phyloP scores from a whole-genome alignment of 2,797 vertebrate genomes.

The Lacerta agilis region DNA sequence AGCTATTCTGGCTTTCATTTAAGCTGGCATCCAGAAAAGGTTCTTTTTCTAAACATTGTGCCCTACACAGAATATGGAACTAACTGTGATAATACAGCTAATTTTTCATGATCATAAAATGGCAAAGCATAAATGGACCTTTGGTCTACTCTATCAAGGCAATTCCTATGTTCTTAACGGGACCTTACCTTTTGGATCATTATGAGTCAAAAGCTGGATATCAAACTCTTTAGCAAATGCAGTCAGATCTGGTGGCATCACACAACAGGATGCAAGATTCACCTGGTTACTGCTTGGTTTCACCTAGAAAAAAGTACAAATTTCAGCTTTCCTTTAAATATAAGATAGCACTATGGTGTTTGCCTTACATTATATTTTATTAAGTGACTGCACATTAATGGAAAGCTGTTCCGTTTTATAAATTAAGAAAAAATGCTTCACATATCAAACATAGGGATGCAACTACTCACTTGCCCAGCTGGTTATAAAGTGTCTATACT shows the following conservation, averaged over 20 bases:
- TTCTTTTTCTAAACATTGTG: not conserved
- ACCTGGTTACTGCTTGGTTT: constrained; percentile 99
- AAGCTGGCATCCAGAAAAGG: not conserved
- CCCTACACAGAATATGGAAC: not conserved
- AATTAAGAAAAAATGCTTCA: not conserved
- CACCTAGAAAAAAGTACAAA: constrained; percentile 79
- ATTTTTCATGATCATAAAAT: not conserved
- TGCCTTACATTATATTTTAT: not conserved
- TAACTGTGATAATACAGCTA: not conserved
- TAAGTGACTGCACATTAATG: not conserved
- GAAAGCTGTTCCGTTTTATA: not conserved
- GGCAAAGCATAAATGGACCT: not conserved
- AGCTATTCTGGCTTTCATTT: not conserved
- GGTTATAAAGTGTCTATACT: not conserved
- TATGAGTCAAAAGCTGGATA: constrained; percentile 97
- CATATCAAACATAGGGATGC: not conserved
- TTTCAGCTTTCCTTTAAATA: constrained; percentile 3
- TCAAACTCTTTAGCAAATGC: constrained; percentile 97
- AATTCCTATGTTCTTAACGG: not conserved
- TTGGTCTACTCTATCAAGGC: not conserved
- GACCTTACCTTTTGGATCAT: constrained; percentile 92
- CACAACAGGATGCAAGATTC: constrained; percentile 97
- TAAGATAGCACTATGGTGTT: not conserved
- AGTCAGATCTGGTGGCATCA: constrained; percentile 99
- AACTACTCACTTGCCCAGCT: not conserved